Base-by-base conservation (phyloP, 2,113 vertebrate genomes). In the Pagrus major region DNA sequence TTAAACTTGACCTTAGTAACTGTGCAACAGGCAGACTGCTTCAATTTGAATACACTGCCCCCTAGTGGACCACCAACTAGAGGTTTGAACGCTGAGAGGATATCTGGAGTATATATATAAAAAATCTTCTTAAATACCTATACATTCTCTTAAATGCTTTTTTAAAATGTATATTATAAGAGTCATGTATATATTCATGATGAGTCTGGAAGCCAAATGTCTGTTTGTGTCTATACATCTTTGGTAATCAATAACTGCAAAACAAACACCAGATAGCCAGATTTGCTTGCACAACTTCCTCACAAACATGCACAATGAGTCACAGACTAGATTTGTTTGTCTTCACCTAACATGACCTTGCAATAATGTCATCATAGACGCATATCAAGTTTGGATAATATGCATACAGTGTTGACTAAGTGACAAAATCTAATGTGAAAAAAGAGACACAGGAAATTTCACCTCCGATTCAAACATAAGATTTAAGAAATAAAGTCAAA, bases 41-140 rank as follows among this genome's bases (percentile, higher is more conserved):
- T 89, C 87, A 83, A 78, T 71, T 87, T 88, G 86, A 83, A 79
- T 69, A 49, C 90, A 88, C 76, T 80, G 93, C 93, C 93, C 92
- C 93, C 92, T 94, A 84, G 85, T 92, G 94, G 89, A 42, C n/a
- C 11, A 21, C 2, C 14, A 66, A 4, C 14, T 1, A 6, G 14
- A 68, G n/a, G 25, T 18, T 29, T 49, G 18, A 37, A 74, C 1
- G 0, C 5, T 29, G 7, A 39, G 1, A 21, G 27, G 27, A 59
- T 9, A 41, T 49, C 25, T 7, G 20, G 1, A 20, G 14, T 16
- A 56, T 6, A 23, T 7, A n/a, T 6, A 23, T 7, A n/a, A 35
- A 29, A 68, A 3, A 49, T 37, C 1, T 27, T 35, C 2, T 47
- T 25, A 3, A 39, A 56, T 29, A 15, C 14, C 41, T 2, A 20